phyloP scores from a whole-genome alignment of 2,113 vertebrate species.

The Pomatostomus ruficeps region DNA sequence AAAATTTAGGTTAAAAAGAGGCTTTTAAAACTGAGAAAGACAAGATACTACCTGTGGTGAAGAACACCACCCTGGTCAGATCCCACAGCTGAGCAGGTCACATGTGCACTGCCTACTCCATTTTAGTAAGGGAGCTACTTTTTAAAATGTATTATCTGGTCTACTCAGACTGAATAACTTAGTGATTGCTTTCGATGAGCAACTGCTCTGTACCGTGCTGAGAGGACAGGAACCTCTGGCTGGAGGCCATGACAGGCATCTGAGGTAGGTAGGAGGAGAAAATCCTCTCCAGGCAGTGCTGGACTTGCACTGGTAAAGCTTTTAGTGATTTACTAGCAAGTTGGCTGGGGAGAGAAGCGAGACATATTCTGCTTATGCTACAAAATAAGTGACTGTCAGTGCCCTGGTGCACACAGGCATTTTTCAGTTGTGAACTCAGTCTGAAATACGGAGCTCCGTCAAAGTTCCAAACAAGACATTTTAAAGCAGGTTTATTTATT shows the following conservation, averaged over 20 bases:
- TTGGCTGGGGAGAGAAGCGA: background rate
- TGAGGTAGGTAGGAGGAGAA: background rate
- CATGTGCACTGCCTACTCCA: background rate
- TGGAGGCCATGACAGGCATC: background rate
- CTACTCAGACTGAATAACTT: background rate
- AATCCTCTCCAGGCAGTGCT: background rate
- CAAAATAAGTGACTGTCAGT: background rate
- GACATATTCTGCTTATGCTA: background rate
- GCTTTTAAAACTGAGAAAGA: background rate
- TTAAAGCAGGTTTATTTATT: background rate
- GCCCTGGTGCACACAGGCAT: background rate
- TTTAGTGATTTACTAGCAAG: background rate
- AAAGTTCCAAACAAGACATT: background rate
- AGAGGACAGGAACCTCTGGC: background rate
- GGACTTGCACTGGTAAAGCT: background rate
- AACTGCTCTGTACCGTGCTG: fast-evolving
- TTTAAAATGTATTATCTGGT: background rate
- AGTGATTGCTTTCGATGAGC: background rate
- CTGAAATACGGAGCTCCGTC: background rate
- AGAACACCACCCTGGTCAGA: background rate
- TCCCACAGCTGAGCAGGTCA: background rate
- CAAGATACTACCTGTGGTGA: background rate
- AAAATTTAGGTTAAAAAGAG: background rate
- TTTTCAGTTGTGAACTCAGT: background rate
- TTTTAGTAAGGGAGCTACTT: background rate